These are phyloP conservation scores for Cryptus armator DNA, from an alignment of 2,888 invertebrate genomes.

Conservation along the genomic window DNA sequence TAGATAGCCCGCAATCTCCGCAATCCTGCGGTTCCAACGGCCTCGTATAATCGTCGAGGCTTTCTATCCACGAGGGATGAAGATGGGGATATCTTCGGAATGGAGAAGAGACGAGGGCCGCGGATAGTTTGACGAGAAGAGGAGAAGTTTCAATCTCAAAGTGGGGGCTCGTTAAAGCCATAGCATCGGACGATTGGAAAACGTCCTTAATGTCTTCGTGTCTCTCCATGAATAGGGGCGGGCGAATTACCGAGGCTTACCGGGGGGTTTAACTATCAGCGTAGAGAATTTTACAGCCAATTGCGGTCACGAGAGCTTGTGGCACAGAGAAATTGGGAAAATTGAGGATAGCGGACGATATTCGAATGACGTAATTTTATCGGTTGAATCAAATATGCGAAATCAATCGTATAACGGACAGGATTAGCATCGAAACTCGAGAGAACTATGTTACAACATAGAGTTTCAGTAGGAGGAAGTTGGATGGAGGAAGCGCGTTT, in stretches of 20 bases:
- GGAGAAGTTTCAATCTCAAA: constrained; percentile 40
- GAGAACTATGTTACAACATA: neutral
- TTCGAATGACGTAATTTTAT: constrained; percentile 1
- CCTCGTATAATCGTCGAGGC: constrained; percentile 16
- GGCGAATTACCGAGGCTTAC: constrained; percentile 14
- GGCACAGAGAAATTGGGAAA: neutral
- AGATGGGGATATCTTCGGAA: neutral
- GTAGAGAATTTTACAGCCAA: constrained; percentile 10
- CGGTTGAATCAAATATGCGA: constrained; percentile 1
- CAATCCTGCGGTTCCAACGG: constrained; percentile 16
- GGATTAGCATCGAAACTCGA: neutral
- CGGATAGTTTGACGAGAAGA: constrained; percentile 19
- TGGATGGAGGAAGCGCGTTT: neutral
- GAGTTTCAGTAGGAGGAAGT: neutral
- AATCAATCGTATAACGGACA: neutral
- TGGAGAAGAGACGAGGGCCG: neutral
- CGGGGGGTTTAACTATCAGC: neutral
- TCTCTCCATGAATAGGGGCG: neutral
- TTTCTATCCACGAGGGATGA: constrained; percentile 6
- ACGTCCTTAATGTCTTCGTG: constrained; percentile 3
- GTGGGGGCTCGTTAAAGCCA: constrained; percentile 10
- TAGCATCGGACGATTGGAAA: neutral
- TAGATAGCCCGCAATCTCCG: constrained; percentile 25
- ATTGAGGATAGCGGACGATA: neutral
- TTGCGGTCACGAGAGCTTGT: neutral